Conservation (phyloP, 1,140 invertebrate species). For the Leptestheria dahalacensis region DNA sequence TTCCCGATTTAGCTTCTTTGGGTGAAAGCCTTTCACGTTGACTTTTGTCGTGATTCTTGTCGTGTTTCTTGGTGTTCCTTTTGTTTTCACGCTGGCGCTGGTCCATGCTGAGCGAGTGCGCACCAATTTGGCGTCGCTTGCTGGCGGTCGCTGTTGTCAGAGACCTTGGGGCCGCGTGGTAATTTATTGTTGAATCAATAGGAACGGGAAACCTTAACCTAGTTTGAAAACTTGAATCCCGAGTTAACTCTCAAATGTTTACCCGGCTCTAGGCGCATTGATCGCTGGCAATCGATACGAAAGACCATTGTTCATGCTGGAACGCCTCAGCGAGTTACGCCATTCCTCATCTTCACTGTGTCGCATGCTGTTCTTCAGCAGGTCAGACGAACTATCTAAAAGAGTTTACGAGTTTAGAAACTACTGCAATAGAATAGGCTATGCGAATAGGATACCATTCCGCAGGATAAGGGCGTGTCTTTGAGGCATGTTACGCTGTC, state of each 20-base stretch:
- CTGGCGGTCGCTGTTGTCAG: background rate
- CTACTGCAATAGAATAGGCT: background rate
- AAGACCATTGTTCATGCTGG: background rate
- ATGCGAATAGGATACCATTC: background rate
- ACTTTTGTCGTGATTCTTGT: background rate
- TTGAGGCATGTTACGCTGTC: background rate
- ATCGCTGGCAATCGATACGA: conserved; percentile 1
- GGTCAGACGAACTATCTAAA: background rate
- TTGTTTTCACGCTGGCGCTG: background rate
- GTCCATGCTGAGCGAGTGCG: background rate
- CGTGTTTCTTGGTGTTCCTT: background rate
- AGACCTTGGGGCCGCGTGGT: background rate
- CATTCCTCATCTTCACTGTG: conserved; percentile 2
- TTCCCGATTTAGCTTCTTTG: background rate
- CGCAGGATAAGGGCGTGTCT: background rate
- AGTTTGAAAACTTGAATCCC: background rate
- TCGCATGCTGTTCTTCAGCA: background rate
- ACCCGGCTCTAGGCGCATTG: conserved; percentile 1
- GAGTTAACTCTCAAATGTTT: background rate
- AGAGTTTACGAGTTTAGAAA: background rate
- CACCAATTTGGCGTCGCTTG: background rate
- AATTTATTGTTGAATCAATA: background rate
- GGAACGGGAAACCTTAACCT: background rate
- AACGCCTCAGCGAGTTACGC: conserved; percentile 5
- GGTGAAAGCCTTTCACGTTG: background rate